A percentile compares a stretch with the other conserved stretches of the same genome.
These are phyloP conservation scores for Lucilia sericata DNA, from an alignment of 1,140 invertebrate species.

Conservation along the genomic window DNA sequence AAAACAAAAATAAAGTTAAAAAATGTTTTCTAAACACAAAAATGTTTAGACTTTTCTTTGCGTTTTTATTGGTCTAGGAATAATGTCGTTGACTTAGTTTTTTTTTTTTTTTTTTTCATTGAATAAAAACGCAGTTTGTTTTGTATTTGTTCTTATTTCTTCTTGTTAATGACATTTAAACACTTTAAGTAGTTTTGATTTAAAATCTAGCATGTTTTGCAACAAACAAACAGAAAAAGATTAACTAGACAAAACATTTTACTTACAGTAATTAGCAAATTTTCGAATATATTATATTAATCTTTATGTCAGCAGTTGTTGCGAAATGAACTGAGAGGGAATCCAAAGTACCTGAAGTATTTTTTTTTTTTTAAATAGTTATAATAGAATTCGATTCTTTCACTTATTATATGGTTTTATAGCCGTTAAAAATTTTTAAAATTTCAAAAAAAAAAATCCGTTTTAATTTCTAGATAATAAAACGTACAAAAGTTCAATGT, in stretches of 20 bases:
- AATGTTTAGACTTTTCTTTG: not conserved
- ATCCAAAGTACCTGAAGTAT: too few relatives aligned
- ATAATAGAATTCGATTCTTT: too few relatives aligned
- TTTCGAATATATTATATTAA: too few relatives aligned
- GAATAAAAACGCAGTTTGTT: not conserved
- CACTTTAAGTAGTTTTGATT: not conserved
- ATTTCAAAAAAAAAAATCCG: too few relatives aligned
- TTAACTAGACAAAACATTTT: not conserved
- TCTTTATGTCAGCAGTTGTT: too few relatives aligned
- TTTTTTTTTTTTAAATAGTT: too few relatives aligned
- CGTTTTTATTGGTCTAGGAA: not conserved
- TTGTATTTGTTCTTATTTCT: not conserved
- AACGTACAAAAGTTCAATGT: too few relatives aligned
- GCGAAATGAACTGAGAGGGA: too few relatives aligned
- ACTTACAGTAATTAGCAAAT: too few relatives aligned
- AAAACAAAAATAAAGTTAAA: not conserved
- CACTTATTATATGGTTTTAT: too few relatives aligned
- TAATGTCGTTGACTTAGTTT: not conserved
- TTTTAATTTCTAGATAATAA: too few relatives aligned
- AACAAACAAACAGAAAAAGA: not conserved
- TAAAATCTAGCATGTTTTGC: not conserved
- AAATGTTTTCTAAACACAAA: not conserved
- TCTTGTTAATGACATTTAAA: conserved; percentile 14
- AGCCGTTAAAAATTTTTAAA: too few relatives aligned
- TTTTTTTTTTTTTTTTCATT: not conserved